A percentile compares a stretch with the other conserved stretches of the same genome.
These are phyloP conservation scores for Fragum whitleyi DNA, from an alignment of 2,888 invertebrate species.

Conservation along the genomic window DNA sequence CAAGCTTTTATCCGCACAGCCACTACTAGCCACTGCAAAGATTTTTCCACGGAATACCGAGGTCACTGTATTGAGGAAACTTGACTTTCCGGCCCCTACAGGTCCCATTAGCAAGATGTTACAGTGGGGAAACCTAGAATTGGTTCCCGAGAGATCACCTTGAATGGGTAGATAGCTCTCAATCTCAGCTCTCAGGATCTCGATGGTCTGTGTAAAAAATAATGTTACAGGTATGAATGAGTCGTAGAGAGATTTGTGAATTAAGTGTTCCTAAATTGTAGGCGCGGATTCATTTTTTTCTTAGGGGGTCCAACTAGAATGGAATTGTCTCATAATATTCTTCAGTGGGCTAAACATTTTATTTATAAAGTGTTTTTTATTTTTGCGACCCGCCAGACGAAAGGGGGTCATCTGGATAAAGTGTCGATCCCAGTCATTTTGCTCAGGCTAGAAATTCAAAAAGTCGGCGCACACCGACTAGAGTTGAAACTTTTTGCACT, in stretches of 20 bases:
- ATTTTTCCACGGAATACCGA: conserved; percentile 34
- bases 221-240: not conserved
- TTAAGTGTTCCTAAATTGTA: no score
- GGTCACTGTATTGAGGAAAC: conserved; percentile 29
- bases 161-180: not conserved
- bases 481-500: no score
- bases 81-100: conserved; percentile 2
- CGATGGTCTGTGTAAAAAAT: not conserved
- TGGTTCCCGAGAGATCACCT: not conserved
- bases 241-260: not conserved
- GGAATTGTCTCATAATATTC: no score
- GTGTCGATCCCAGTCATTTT: no score
- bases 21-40: conserved; percentile 31
- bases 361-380: no score
- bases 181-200: not conserved
- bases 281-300: no score
- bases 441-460: no score
- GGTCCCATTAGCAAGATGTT: not conserved
- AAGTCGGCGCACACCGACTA: no score
- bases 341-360: no score
- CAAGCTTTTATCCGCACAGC: conserved; percentile 24
- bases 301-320: no score
- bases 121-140: not conserved
- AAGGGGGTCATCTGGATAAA: no score
- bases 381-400: no score